Percentiles rank a stretch among this genome's conserved stretches.
Conservation (phyloP, 2,113 vertebrate species). For the Muntiacus reevesi region DNA sequence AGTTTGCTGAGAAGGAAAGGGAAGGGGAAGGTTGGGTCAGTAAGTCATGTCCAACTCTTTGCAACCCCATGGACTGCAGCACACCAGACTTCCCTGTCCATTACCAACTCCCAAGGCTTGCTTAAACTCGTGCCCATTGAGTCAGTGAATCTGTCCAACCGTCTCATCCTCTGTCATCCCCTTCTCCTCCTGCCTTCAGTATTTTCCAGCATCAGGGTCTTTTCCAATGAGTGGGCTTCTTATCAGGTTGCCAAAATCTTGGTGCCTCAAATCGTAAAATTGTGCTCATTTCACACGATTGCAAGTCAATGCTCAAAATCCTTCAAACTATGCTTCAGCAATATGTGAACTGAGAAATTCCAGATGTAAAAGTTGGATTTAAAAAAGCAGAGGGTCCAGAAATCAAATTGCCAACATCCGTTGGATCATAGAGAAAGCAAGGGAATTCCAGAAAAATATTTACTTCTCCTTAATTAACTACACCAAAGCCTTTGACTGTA, state of each 20-base stretch:
- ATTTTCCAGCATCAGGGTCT: background rate
- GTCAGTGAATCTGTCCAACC: background rate
- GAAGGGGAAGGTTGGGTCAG: background rate
- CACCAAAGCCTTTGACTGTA: background rate
- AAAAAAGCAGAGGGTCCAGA: background rate
- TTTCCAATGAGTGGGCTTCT: background rate
- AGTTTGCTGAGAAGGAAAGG: background rate
- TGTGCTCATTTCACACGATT: background rate
- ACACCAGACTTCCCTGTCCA: background rate
- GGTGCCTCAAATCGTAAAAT: background rate
- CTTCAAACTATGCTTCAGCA: background rate
- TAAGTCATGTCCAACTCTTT: background rate
- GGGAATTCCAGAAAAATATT: background rate
- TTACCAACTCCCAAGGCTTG: background rate
- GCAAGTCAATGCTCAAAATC: background rate
- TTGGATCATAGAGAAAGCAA: background rate
- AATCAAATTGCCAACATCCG: background rate
- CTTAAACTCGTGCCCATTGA: background rate
- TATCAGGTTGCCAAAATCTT: background rate
- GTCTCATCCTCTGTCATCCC: background rate
- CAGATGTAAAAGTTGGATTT: background rate
- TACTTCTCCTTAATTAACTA: background rate
- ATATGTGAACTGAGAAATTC: background rate
- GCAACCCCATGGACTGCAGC: background rate
- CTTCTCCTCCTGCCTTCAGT: background rate